Evolutionary conservation across 2,888 invertebrate species (phyloP).

Genomic region (Sphaerophoria taeniata): DNA sequence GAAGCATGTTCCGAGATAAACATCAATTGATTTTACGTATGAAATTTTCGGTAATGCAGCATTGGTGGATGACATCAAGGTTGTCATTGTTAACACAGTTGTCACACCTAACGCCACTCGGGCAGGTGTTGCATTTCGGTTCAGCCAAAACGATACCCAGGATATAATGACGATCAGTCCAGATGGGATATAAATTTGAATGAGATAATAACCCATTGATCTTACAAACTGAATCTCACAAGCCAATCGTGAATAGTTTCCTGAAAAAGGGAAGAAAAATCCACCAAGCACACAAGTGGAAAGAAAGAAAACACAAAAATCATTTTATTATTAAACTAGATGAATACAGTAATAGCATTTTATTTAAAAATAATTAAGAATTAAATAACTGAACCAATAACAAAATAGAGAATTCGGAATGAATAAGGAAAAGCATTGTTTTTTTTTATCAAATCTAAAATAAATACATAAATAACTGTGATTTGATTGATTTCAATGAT

Average conservation of each 20-base stretch:
- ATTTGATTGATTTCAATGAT: constrained; percentile 42
- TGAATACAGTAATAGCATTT: constrained; percentile 12
- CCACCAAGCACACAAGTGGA: constrained; percentile 65
- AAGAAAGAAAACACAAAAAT: constrained; percentile 66
- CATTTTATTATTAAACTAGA: constrained; percentile 76
- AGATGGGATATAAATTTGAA: constrained; percentile 99
- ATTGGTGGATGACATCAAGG: constrained; percentile 97
- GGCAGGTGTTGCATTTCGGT: constrained; percentile 97
- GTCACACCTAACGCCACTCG: constrained; percentile 97
- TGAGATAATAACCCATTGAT: constrained; percentile 99
- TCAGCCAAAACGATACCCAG: constrained; percentile 98
- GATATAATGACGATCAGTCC: constrained; percentile 98
- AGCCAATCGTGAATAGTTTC: constrained; percentile 97
- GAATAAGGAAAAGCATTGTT: constrained; percentile 56
- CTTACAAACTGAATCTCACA: constrained; percentile 98
- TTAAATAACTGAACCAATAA: constrained; percentile 32
- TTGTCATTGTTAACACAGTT: constrained; percentile 98
- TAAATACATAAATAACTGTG: constrained; percentile 53
- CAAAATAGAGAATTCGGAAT: constrained; percentile 24
- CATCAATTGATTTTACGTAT: constrained; percentile 98
- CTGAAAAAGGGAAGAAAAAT: constrained; percentile 83
- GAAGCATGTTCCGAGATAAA: constrained; percentile 98
- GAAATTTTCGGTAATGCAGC: constrained; percentile 98
- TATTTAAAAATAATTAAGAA: neutral
- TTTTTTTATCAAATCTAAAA: constrained; percentile 60